These are phyloP conservation scores for Manduca sexta DNA, from an alignment of 1,140 invertebrate species.

Conservation along the genomic window DNA sequence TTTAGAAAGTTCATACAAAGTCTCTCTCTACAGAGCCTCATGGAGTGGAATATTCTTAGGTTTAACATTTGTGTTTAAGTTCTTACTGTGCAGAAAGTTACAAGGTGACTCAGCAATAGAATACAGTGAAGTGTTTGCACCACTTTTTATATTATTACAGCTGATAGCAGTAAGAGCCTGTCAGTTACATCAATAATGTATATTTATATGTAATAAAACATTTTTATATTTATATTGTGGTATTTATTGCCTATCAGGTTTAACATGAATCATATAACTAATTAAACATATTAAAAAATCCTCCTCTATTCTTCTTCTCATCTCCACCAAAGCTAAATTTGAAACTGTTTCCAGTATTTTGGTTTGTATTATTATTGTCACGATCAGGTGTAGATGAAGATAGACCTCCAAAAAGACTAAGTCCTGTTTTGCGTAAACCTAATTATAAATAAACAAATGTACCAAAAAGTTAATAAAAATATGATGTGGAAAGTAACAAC, in stretches of 20 bases:
- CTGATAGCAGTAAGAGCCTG: conserved; percentile 93
- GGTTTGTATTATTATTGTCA: background rate
- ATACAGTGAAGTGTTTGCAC: conserved; percentile 94
- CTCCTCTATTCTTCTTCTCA: conserved; percentile 47
- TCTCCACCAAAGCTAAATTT: conserved; percentile 51
- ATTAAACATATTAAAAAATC: conserved; percentile 58
- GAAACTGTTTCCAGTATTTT: conserved; percentile 37
- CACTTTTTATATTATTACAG: conserved; percentile 92
- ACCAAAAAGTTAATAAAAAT: background rate
- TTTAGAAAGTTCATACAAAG: conserved; percentile 84
- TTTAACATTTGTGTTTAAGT: conserved; percentile 93
- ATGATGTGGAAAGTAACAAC: background rate
- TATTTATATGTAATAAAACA: background rate
- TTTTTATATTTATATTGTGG: no score
- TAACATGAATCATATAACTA: conserved; percentile 18
- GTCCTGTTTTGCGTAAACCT: conserved; percentile 47
- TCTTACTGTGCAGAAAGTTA: conserved; percentile 92
- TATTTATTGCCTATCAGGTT: conserved; percentile 6
- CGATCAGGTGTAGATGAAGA: conserved; percentile 20
- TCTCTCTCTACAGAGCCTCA: conserved; percentile 83
- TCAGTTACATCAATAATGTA: conserved; percentile 79
- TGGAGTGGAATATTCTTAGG: conserved; percentile 91
- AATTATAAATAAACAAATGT: conserved; percentile 4
- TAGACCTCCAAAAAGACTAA: conserved; percentile 38
- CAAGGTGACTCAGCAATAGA: conserved; percentile 85